Evolutionary conservation across 2,888 invertebrate genomes (phyloP).

Genomic region (Gymnocheta viridis): DNA sequence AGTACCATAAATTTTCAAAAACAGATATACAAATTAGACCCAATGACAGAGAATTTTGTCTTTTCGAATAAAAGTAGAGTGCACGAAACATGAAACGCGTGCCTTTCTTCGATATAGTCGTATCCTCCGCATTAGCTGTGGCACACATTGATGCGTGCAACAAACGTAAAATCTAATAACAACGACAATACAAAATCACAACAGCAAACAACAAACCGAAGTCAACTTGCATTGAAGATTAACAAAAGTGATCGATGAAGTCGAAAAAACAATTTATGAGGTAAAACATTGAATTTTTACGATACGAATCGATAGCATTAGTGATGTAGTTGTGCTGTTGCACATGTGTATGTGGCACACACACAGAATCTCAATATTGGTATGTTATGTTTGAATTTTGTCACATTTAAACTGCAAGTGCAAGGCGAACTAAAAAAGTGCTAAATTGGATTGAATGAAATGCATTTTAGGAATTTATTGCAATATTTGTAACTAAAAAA

Average conservation of each 20-base stretch:
- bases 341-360: not conserved
- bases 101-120: conserved; percentile 6
- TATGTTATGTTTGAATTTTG: conserved; percentile 22
- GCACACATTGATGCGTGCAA: conserved; percentile 30
- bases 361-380: not conserved
- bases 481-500: too few species aligned
- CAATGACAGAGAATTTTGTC: too few species aligned
- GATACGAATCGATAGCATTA: conserved; percentile 53
- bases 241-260: conserved; percentile 81
- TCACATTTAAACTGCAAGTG: conserved; percentile 4
- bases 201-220: conserved; percentile 64
- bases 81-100: conserved; percentile 56
- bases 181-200: conserved; percentile 71
- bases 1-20: too few species aligned
- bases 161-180: conserved; percentile 14
- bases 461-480: too few species aligned
- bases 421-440: not conserved
- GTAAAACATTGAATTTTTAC: conserved; percentile 80
- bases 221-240: conserved; percentile 48
- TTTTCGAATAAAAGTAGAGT: not conserved
- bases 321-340: not conserved
- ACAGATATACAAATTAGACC: too few species aligned
- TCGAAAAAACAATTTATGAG: conserved; percentile 80
- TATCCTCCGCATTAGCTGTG: not conserved
- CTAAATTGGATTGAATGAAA: not conserved